phyloP scores from a whole-genome alignment of 2,113 vertebrate genomes.

The Crotalus tigris region DNA sequence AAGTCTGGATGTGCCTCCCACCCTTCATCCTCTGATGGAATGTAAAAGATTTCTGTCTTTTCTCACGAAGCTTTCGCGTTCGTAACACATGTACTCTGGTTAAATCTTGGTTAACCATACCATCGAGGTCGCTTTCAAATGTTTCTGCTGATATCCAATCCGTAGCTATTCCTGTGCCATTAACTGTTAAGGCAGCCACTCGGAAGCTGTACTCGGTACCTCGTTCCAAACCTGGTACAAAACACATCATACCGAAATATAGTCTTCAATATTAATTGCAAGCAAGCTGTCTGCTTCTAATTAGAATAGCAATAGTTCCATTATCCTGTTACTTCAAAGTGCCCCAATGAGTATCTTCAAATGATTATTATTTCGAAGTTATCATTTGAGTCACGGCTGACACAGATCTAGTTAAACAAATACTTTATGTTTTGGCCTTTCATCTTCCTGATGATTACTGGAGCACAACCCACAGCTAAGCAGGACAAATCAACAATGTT shows the following conservation, averaged over 20 bases:
- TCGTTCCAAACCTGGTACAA: conserved; percentile 82
- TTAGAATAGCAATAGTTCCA: background rate
- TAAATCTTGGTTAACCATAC: conserved; percentile 64
- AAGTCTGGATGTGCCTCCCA: background rate
- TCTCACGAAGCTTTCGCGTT: accelerated
- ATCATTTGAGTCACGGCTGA: conserved; percentile 15
- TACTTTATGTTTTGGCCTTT: background rate
- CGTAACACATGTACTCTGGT: background rate
- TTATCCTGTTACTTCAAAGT: background rate
- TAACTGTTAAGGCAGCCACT: conserved; percentile 86
- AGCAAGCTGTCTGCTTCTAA: background rate
- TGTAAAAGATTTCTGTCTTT: background rate
- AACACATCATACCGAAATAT: background rate
- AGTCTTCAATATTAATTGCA: background rate
- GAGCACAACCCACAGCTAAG: background rate
- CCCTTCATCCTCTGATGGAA: background rate
- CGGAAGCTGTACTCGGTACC: conserved; percentile 93
- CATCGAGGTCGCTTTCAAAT: conserved; percentile 95
- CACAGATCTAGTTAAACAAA: background rate
- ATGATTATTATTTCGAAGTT: background rate
- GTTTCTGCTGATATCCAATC: conserved; percentile 92
- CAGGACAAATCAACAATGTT: background rate
- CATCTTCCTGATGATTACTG: accelerated
- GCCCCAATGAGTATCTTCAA: background rate
- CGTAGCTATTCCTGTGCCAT: conserved; percentile 88